A percentile compares a stretch with the other conserved stretches of the same genome.
phyloP scores from a whole-genome alignment of 2,113 vertebrate species.

The Prunella himalayana region DNA sequence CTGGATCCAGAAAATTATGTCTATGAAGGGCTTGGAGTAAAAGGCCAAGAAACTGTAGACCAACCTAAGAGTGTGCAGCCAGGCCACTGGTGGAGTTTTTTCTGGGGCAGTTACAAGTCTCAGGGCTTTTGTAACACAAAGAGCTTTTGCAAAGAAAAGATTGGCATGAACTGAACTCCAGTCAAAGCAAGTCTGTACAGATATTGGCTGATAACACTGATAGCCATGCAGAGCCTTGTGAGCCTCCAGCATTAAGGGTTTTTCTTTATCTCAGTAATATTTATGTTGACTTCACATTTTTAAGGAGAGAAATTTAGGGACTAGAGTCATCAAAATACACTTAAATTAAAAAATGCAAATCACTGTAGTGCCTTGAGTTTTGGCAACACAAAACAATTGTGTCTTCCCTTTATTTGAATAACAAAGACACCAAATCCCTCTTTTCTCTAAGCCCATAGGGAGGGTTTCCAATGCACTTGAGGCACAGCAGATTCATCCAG shows the following conservation, averaged over 20 bases:
- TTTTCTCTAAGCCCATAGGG: not conserved
- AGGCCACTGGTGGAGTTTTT: not conserved
- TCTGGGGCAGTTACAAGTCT: not conserved
- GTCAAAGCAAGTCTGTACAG: not conserved
- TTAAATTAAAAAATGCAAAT: not conserved
- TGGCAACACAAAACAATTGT: not conserved
- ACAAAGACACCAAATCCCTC: slow-evolving; percentile 13
- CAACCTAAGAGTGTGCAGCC: not conserved
- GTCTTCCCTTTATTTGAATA: slow-evolving; percentile 32
- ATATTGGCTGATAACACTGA: not conserved
- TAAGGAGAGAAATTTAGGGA: not conserved
- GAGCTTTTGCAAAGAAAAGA: not conserved
- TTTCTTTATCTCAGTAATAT: not conserved
- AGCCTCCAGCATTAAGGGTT: not conserved
- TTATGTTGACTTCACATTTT: not conserved
- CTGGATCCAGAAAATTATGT: not conserved
- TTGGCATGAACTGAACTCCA: not conserved
- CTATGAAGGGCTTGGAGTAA: not conserved
- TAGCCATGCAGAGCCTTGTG: not conserved
- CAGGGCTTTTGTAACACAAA: not conserved
- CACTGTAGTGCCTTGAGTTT: not conserved
- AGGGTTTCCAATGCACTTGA: slow-evolving; percentile 11
- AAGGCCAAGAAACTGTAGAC: not conserved
- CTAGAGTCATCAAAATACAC: not conserved
- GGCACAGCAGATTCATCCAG: not conserved